These are phyloP conservation scores for Pocota personata DNA, from an alignment of 2,888 invertebrate genomes.

Conservation along the genomic window DNA sequence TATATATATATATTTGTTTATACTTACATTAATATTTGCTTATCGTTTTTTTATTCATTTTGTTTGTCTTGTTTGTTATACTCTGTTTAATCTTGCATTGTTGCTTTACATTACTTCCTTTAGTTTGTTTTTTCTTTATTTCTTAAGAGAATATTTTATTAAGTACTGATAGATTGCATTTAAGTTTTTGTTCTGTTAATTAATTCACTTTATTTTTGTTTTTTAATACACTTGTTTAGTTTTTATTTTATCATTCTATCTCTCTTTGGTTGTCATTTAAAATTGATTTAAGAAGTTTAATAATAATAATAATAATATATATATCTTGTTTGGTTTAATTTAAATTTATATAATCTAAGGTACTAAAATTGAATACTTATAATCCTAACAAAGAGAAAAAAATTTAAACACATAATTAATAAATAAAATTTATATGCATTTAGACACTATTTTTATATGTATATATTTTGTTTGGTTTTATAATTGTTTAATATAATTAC, in stretches of 20 bases:
- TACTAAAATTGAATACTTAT: conserved; percentile 65
- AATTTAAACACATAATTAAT: conserved; percentile 4
- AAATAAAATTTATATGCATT: conserved; percentile 33
- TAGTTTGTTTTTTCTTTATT: background rate
- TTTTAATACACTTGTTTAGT: background rate
- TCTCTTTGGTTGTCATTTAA: background rate
- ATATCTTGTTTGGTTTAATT: conserved; percentile 25
- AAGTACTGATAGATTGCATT: background rate
- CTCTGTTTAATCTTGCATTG: background rate
- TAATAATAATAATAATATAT: conserved; percentile 10
- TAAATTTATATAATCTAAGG: conserved; percentile 47
- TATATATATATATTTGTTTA: conserved; percentile 10
- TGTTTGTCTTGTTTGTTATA: too few relatives aligned
- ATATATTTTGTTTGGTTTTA: background rate
- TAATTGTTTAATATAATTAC: background rate
- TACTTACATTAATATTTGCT: conserved; percentile 61
- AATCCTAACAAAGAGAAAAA: conserved; percentile 27
- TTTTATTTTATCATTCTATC: background rate
- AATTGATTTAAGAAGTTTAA: conserved; percentile 28
- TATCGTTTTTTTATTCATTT: conserved; percentile 26
- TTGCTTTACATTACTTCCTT: background rate
- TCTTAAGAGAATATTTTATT: background rate
- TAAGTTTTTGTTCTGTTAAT: background rate
- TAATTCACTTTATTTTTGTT: background rate
- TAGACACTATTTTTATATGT: conserved; percentile 2